Evolutionary conservation across 1,140 invertebrate species (phyloP).

Genomic region (Chironomus striatipennis): DNA sequence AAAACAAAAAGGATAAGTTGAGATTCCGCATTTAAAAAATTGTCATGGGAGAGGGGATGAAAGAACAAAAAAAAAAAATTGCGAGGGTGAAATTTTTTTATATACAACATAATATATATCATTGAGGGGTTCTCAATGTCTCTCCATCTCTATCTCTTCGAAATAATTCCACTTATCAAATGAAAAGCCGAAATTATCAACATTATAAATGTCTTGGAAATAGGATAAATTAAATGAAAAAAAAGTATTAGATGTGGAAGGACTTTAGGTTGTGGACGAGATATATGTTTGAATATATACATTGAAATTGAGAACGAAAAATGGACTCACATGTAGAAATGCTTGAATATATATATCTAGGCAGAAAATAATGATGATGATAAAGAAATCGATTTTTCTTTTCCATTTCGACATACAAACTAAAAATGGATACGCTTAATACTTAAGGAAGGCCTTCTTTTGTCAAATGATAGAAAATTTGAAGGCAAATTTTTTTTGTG

Average conservation of each 20-base stretch:
- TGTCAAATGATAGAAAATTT: too few relatives aligned
- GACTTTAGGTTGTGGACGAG: background rate
- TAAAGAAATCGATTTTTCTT: too few relatives aligned
- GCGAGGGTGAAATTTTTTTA: background rate
- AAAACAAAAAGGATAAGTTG: conserved; percentile 9
- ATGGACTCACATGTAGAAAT: too few relatives aligned
- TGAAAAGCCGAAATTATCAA: conserved; percentile 3
- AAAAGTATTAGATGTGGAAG: background rate
- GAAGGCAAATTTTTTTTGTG: too few relatives aligned
- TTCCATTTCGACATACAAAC: too few relatives aligned
- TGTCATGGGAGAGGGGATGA: background rate
- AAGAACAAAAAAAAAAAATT: too few relatives aligned
- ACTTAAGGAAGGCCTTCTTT: too few relatives aligned
- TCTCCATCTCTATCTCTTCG: too few relatives aligned
- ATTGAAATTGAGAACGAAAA: background rate
- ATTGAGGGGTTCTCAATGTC: background rate
- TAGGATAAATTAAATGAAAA: background rate
- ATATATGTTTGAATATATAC: background rate
- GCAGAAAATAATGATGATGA: too few relatives aligned
- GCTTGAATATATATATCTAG: too few relatives aligned
- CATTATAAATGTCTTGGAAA: conserved; percentile 9
- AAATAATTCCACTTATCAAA: conserved; percentile 11
- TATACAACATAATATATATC: background rate
- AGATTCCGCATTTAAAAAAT: background rate
- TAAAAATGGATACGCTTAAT: too few relatives aligned